Evolutionary conservation across 2,113 vertebrate species (phyloP), one percentile per base, ranked within the genome.

Genomic region (Bubo bubo): DNA sequence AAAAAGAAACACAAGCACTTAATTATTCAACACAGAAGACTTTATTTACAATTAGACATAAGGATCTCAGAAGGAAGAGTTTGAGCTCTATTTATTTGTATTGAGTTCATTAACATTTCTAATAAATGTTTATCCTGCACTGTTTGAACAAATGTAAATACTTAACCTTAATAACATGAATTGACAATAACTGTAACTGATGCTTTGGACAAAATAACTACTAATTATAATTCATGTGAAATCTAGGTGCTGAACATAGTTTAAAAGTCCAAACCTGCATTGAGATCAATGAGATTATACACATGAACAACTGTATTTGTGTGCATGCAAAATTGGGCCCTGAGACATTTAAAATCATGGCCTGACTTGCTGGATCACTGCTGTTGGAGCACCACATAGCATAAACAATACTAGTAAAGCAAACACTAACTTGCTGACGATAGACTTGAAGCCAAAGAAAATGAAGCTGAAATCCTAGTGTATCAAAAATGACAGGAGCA

Each of bases 1-100:
- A 20, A 79, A 90, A 74, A 70, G 19, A 73, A 79, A 73, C 21
- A 56, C 13, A 64, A 70, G 19, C 37, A 53, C 11, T 56, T 74
- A 2, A 35, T 74, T 94, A 83, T 89, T n/a, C 79, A 77, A 86
- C 79, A 83, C 17, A 13, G 35, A 70, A 74, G n/a, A 30, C 14
- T 97, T 97, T 91, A 93, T 96, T 97, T 95, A 93, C 92, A 96
- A 68, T 88, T 90, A 93, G 23, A 93, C 82, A 93, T 63, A 64
- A 63, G 8, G 4, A 56, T 83, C 86, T 88, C 64, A 87, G 68
- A 85, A 63, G 47, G 7, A 53, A 85, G 3, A 55, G 22, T 37
- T 72, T 47, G 27, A 91, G 24, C 18, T 94, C 90, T 74, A 49
- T 83, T 94, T 77, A 27, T 83, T 79, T 68, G 7, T 32, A 68